Conservation (phyloP, 2,888 invertebrate species). For the Tetheella fluctuosa region DNA sequence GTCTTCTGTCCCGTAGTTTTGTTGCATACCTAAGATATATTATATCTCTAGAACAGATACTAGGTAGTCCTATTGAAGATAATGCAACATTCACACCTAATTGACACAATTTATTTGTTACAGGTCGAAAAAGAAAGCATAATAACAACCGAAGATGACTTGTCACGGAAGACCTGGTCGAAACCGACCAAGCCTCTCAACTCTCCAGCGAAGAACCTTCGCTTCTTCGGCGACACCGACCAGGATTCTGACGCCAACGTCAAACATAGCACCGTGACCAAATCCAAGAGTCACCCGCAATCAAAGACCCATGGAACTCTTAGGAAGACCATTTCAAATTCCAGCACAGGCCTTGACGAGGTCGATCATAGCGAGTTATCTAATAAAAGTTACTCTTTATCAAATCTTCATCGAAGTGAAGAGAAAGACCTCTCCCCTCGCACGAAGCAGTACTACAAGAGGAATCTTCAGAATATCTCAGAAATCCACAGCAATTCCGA, state of each 20-base stretch:
- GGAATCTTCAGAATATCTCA: slow-evolving; percentile 84
- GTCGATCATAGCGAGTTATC: slow-evolving; percentile 68
- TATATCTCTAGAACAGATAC: too few relatives aligned
- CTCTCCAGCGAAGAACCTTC: slow-evolving; percentile 87
- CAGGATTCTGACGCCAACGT: slow-evolving; percentile 87
- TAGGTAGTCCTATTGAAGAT: not conserved
- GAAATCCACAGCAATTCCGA: slow-evolving; percentile 80
- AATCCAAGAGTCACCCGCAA: slow-evolving; percentile 60
- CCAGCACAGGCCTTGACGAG: slow-evolving; percentile 74
- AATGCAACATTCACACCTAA: too few relatives aligned
- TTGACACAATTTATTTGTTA: slow-evolving; percentile 14
- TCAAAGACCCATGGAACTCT: slow-evolving; percentile 60
- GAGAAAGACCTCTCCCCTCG: slow-evolving; percentile 64
- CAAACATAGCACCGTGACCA: slow-evolving; percentile 54
- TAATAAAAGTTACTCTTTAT: slow-evolving; percentile 73
- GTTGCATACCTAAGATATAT: too few relatives aligned
- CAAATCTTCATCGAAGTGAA: slow-evolving; percentile 69
- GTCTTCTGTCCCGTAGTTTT: too few relatives aligned
- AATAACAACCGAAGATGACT: slow-evolving; percentile 84
- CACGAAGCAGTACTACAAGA: slow-evolving; percentile 65
- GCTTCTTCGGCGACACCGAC: slow-evolving; percentile 94
- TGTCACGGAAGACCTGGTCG: slow-evolving; percentile 66
- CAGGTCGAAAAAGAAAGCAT: slow-evolving; percentile 78
- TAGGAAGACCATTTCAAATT: slow-evolving; percentile 74
- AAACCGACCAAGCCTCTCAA: slow-evolving; percentile 61